phyloP scores from a whole-genome alignment of 1,140 invertebrate genomes.

The Drosophila triauraria region DNA sequence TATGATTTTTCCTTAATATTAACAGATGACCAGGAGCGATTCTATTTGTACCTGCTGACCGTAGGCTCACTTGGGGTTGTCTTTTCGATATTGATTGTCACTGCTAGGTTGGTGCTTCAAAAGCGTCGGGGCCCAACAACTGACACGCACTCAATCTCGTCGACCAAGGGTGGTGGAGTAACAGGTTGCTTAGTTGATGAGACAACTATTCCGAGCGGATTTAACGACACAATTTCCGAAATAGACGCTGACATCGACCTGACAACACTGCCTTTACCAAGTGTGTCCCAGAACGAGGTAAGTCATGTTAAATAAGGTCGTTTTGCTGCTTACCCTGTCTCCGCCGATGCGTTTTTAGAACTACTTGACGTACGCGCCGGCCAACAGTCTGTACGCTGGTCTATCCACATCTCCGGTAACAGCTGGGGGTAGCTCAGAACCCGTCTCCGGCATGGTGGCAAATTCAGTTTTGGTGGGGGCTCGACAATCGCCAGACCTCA shows the following conservation, averaged over 20 bases:
- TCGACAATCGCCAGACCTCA: conserved; percentile 77
- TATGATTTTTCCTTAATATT: background rate
- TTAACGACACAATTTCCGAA: conserved; percentile 90
- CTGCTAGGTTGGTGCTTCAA: conserved; percentile 88
- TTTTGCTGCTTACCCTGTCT: conserved; percentile 1
- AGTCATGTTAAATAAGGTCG: conserved; percentile 9
- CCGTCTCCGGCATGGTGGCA: conserved; percentile 43
- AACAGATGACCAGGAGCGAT: conserved; percentile 91
- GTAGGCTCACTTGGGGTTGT: conserved; percentile 89
- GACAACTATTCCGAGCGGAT: conserved; percentile 90
- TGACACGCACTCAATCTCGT: conserved; percentile 69
- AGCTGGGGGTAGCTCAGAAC: conserved; percentile 21
- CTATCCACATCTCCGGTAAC: conserved; percentile 59
- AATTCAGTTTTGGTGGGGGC: conserved; percentile 64
- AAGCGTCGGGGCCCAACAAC: conserved; percentile 87
- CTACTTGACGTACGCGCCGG: conserved; percentile 74
- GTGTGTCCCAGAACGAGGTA: conserved; percentile 82
- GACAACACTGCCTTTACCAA: conserved; percentile 86
- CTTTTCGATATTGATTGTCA: conserved; percentile 89
- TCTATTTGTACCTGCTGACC: conserved; percentile 91
- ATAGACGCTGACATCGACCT: conserved; percentile 91
- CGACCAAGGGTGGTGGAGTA: conserved; percentile 38
- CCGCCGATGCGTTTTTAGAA: conserved; percentile 56
- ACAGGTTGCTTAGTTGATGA: conserved; percentile 70
- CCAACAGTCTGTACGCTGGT: conserved; percentile 67